A percentile compares a stretch with the other conserved stretches of the same genome.
These are phyloP conservation scores for Streptopelia turtur DNA, from an alignment of 2,797 vertebrate species.

Conservation along the genomic window DNA sequence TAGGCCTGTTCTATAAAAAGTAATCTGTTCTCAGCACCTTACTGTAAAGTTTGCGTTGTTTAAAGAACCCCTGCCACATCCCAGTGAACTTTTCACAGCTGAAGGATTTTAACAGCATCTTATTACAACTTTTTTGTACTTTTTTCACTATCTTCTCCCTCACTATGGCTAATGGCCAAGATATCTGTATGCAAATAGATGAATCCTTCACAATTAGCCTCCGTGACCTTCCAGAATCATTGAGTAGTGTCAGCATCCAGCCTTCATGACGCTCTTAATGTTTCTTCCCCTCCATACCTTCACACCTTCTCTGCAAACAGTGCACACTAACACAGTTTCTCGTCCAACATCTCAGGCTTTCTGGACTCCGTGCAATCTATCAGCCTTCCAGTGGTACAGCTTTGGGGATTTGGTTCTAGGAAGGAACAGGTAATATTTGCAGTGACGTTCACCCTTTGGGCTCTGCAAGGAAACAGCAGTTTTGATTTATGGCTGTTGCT, in stretches of 20 bases:
- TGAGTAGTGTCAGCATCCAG: background rate
- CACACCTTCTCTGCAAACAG: background rate
- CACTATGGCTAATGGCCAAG: background rate
- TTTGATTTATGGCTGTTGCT: background rate
- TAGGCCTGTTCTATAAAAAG: constrained; percentile 32
- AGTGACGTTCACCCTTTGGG: background rate
- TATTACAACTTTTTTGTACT: background rate
- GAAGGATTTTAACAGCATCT: constrained; percentile 23
- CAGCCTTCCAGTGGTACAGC: background rate
- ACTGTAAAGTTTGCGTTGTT: background rate
- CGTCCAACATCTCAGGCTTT: background rate
- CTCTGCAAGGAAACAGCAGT: background rate
- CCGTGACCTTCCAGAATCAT: background rate
- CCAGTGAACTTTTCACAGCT: background rate
- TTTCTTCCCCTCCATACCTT: background rate
- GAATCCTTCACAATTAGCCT: background rate
- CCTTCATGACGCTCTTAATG: background rate
- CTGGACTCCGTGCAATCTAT: background rate
- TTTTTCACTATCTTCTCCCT: background rate
- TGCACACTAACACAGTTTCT: background rate
- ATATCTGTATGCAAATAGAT: background rate
- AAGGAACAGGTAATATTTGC: background rate
- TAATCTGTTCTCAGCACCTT: background rate
- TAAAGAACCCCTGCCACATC: constrained; percentile 24
- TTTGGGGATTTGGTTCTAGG: background rate